These are phyloP conservation scores for Trypoxylus dichotomus DNA, from an alignment of 1,140 invertebrate genomes.

Conservation along the genomic window DNA sequence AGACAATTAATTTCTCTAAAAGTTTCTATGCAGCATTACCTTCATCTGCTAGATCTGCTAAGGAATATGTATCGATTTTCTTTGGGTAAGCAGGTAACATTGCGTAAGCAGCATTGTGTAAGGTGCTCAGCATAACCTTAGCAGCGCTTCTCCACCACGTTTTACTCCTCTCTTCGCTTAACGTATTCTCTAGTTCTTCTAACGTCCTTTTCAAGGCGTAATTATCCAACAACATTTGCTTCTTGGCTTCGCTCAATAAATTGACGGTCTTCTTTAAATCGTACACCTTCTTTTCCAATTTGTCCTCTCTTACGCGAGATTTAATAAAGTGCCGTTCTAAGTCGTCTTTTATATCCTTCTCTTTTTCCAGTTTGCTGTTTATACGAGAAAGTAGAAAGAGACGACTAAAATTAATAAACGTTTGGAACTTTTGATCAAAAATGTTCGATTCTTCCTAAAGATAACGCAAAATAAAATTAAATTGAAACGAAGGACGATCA, in stretches of 20 bases:
- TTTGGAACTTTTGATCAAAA: neutral
- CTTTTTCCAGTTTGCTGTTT: conserved; percentile 16
- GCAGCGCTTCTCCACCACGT: conserved; percentile 23
- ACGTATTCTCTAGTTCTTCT: neutral
- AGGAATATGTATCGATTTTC: neutral
- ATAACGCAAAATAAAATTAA: neutral
- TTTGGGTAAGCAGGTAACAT: conserved; percentile 23
- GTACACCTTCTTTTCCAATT: neutral
- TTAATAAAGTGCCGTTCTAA: conserved; percentile 3
- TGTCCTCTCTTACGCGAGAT: neutral
- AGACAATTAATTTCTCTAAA: neutral
- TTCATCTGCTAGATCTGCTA: neutral
- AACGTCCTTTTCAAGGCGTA: neutral
- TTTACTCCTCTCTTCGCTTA: neutral
- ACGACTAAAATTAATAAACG: too few relatives aligned
- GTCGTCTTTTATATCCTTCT: neutral
- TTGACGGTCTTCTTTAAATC: neutral
- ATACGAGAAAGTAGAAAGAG: neutral
- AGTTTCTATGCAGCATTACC: neutral
- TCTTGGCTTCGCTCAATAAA: neutral
- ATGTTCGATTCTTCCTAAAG: neutral
- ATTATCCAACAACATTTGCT: conserved; percentile 6
- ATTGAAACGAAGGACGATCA: too few relatives aligned
- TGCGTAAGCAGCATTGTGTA: conserved; percentile 12
- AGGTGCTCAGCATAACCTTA: neutral